Evolutionary conservation across 2,888 invertebrate species (phyloP), one percentile per base, ranked within the genome.

Genomic region (Lasioglossum pauxillum): DNA sequence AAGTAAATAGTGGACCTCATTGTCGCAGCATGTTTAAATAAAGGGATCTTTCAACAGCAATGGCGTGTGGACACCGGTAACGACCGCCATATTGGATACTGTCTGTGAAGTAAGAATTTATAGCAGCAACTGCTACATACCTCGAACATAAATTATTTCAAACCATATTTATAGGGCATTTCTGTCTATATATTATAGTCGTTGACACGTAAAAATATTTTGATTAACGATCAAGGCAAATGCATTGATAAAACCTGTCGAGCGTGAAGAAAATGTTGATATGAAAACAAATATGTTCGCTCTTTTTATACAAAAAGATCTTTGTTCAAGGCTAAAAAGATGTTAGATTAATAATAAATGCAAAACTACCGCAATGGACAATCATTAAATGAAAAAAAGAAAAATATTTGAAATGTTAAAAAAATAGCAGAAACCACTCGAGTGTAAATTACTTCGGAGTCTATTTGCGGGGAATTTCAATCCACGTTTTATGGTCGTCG

Each of bases 41-140:
- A 57, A 23, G 0, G n/a, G n/a, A n/a, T 4, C n/a, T 57, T 12
- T 4, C 12, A 57, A 57, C 57, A n/a, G 3, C 57, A 57, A 57
- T n/a, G n/a, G n/a, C 57, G 12, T n/a, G 5, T n/a, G 23, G n/a
- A 57, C 57, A n/a, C 57, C n/a, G 57, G n/a, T n/a, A 57, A 57
- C n/a, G n/a, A 57, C 57, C 57, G n/a, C 57, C 57, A n/a, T 57
- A 57, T 57, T 57, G 57, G 57, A 57, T 57, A 57, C n/a, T n/a
- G 57, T 57, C 57, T 57, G 57, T n/a, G 57, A 57, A 57, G 57
- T 57, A 57, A 57, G 57, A 57, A 57, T 57, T 57, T 57, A 57
- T 57, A 57, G 57, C 57, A n/a, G n/a, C 57, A 4, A 57, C n/a
- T n/a, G 12, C n/a, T n/a, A 57, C 57, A 57, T 57, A 57, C 57